A percentile compares a stretch with the other conserved stretches of the same genome.
Conservation (phyloP, 2,113 vertebrate species). For the Dasyprocta punctata region DNA sequence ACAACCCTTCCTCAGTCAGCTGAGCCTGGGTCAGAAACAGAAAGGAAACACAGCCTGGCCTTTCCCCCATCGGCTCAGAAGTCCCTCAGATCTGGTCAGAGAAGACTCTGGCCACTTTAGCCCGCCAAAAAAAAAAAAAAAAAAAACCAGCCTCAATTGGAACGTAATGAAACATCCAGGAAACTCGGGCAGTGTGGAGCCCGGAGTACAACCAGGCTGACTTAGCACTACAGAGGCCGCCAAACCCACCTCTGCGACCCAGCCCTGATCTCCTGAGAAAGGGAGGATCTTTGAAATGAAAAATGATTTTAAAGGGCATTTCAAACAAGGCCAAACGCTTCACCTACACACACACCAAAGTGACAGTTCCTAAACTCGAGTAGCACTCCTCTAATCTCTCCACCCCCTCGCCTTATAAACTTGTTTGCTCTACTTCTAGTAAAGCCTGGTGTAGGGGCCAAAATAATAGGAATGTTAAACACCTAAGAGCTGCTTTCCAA, state of each 20-base stretch:
- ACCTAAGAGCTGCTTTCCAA: slow-evolving; percentile 35
- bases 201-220: neutral
- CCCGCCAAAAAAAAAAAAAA: slow-evolving; percentile 37
- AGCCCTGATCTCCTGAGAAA: slow-evolving; percentile 53
- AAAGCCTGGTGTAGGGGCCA: slow-evolving; percentile 1
- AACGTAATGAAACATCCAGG: neutral
- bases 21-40: slow-evolving; percentile 71
- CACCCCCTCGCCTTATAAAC: slow-evolving; percentile 19
- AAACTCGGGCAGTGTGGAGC: slow-evolving; percentile 5
- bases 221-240: slow-evolving; percentile 41
- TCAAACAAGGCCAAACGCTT: slow-evolving; percentile 44
- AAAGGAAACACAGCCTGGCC: slow-evolving; percentile 71
- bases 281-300: neutral
- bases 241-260: neutral
- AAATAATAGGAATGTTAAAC: slow-evolving; percentile 27
- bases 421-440: slow-evolving; percentile 60
- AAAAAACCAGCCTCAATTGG: neutral
- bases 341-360: neutral
- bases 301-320: neutral
- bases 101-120: slow-evolving; percentile 33
- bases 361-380: neutral
- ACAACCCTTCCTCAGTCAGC: slow-evolving; percentile 65
- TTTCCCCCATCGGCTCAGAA: neutral
- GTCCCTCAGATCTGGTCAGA: slow-evolving; percentile 39
- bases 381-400: neutral